These are phyloP conservation scores for Paraescarpia echinospica DNA, from an alignment of 1,140 invertebrate genomes.

Conservation along the genomic window DNA sequence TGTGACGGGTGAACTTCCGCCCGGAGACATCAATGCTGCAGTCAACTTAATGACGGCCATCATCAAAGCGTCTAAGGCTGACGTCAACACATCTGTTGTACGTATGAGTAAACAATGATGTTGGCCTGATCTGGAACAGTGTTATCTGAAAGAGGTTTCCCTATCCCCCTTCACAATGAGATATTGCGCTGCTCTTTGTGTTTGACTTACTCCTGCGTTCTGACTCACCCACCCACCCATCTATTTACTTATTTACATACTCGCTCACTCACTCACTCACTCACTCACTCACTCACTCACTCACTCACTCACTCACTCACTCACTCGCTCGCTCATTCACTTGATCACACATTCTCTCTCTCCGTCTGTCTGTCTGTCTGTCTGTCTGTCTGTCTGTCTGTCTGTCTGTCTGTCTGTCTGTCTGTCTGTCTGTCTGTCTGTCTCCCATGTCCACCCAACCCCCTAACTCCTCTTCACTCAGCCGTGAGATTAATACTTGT, in stretches of 20 bases:
- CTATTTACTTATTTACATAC: too few species aligned
- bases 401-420: not conserved
- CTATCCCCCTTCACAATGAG: too few species aligned
- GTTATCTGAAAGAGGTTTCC: too few species aligned
- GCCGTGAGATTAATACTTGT: not conserved
- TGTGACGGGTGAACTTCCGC: not conserved
- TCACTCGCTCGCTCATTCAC: not conserved
- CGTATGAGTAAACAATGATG: not conserved
- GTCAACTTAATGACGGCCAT: not conserved
- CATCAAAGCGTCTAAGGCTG: not conserved
- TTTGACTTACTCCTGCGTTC: too few species aligned
- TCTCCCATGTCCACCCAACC: not conserved
- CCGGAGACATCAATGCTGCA: not conserved
- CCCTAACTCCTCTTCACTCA: not conserved
- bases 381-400: not conserved
- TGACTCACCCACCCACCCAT: too few species aligned
- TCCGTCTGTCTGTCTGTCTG: not conserved
- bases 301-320: not conserved
- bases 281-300: not conserved
- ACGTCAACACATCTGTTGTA: not conserved
- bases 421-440: not conserved
- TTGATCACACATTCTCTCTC: not conserved
- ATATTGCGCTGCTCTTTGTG: too few species aligned
- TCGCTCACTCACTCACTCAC: too few species aligned
- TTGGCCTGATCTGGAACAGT: too few species aligned